Conservation (phyloP, 2,797 vertebrate genomes). For the Octomys mimax region DNA sequence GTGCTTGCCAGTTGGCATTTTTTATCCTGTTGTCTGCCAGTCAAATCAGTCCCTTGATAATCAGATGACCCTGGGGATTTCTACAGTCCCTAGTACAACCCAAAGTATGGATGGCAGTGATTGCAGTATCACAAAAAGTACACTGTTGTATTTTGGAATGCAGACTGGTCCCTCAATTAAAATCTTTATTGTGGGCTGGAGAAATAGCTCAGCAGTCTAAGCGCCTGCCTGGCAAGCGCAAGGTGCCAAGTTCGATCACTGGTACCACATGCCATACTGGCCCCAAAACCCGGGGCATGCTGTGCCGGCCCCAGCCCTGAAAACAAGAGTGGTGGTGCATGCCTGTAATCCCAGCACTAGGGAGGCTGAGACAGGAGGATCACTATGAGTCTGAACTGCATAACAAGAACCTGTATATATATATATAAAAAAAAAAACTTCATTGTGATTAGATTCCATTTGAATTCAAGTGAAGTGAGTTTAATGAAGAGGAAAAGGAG, state of each 20-base stretch:
- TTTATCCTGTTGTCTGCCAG: constrained; percentile 63
- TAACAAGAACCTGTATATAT: no score
- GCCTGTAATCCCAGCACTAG: no score
- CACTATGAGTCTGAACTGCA: no score
- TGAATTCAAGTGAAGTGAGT: background rate
- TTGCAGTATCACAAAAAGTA: background rate
- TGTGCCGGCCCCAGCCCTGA: no score
- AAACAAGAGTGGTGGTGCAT: no score
- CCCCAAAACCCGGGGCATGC: no score
- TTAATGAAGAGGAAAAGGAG: background rate
- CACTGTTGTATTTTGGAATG: background rate
- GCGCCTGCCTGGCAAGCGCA: no score
- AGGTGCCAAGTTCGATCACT: no score
- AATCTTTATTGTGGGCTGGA: background rate
- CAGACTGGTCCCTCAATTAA: background rate
- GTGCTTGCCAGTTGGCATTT: constrained; percentile 74
- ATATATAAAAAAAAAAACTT: no score
- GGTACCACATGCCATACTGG: no score
- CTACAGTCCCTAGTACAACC: background rate
- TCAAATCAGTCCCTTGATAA: constrained; percentile 56
- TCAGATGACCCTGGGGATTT: constrained; percentile 10
- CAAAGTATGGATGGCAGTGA: background rate
- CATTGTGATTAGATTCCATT: background rate
- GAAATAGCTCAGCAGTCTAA: no score
- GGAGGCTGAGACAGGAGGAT: no score